phyloP scores from a whole-genome alignment of 2,113 vertebrate species.

The Semicossyphus pulcher region DNA sequence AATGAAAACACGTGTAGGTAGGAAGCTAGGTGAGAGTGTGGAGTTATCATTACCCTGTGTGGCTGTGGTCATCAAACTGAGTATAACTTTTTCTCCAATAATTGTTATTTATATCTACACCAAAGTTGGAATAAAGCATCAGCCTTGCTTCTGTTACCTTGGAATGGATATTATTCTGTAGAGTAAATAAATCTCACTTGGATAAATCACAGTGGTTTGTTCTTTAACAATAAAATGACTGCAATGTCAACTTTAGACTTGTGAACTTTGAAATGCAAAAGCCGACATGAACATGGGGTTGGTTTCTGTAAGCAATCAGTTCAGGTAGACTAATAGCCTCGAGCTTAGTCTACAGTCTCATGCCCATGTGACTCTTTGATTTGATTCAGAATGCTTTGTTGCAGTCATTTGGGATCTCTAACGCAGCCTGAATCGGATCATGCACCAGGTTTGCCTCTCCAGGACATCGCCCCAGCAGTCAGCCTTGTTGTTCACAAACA shows the following conservation, averaged over 20 bases:
- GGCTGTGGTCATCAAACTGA: background rate
- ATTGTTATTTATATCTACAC: background rate
- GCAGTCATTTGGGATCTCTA: constrained; percentile 70
- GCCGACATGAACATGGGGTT: constrained; percentile 6
- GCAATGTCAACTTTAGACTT: constrained; percentile 15
- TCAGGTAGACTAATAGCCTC: constrained; percentile 67
- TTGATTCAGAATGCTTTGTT: constrained; percentile 70
- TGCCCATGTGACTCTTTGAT: constrained; percentile 70
- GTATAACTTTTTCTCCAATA: background rate
- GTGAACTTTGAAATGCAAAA: constrained; percentile 31
- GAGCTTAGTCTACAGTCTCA: constrained; percentile 50
- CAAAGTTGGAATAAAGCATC: too few species aligned
- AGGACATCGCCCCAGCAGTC: constrained; percentile 48
- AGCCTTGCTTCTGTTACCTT: too few species aligned
- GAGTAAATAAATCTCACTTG: background rate
- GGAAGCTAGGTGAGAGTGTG: too few species aligned
- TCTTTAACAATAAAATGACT: background rate
- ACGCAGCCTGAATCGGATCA: constrained; percentile 65
- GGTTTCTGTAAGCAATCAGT: constrained; percentile 44
- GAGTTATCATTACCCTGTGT: too few species aligned
- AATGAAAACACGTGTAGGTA: too few species aligned
- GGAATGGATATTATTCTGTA: background rate
- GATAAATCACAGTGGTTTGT: background rate
- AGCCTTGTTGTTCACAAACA: constrained; percentile 33
- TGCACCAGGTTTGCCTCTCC: constrained; percentile 44